A percentile compares a stretch with the other conserved stretches of the same genome.
Conservation (phyloP, 2,113 vertebrate species). For the Xiphias gladius region DNA sequence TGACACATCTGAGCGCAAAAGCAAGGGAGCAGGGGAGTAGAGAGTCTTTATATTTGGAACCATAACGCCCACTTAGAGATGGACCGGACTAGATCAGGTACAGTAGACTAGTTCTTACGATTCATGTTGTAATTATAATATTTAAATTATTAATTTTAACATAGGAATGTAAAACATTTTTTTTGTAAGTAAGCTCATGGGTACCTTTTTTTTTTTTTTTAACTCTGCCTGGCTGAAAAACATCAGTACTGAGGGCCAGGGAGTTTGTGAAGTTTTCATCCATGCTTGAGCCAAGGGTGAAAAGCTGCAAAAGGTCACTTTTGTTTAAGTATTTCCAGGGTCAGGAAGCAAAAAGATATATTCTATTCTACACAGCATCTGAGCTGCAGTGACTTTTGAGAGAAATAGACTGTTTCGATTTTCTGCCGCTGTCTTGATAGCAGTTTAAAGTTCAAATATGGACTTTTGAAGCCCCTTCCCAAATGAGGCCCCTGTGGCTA, state of each 20-base stretch:
- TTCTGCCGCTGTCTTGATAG: constrained; percentile 41
- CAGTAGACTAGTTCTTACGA: constrained; percentile 1
- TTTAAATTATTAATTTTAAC: constrained; percentile 1
- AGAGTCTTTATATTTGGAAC: constrained; percentile 6
- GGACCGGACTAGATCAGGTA: constrained; percentile 45
- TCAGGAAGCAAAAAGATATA: constrained; percentile 45
- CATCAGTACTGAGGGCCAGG: neutral
- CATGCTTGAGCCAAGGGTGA: constrained; percentile 25
- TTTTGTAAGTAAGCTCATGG: constrained; percentile 31
- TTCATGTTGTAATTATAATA: constrained; percentile 23
- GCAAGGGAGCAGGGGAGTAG: neutral
- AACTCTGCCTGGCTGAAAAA: constrained; percentile 23
- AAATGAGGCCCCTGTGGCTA: constrained; percentile 66
- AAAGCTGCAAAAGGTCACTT: constrained; percentile 53
- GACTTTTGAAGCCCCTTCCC: constrained; percentile 58
- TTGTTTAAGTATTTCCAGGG: constrained; percentile 48
- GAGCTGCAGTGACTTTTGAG: constrained; percentile 41
- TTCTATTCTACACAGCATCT: constrained; percentile 8
- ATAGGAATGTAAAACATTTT: neutral
- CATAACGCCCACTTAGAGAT: neutral
- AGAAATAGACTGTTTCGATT: constrained; percentile 42
- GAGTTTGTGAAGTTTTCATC: constrained; percentile 48
- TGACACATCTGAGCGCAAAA: constrained; percentile 26
- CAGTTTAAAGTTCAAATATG: constrained; percentile 66
- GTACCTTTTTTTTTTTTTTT: constrained; percentile 20